phyloP scores from a whole-genome alignment of 2,888 invertebrate genomes.

The Phanerotoma sp. region DNA sequence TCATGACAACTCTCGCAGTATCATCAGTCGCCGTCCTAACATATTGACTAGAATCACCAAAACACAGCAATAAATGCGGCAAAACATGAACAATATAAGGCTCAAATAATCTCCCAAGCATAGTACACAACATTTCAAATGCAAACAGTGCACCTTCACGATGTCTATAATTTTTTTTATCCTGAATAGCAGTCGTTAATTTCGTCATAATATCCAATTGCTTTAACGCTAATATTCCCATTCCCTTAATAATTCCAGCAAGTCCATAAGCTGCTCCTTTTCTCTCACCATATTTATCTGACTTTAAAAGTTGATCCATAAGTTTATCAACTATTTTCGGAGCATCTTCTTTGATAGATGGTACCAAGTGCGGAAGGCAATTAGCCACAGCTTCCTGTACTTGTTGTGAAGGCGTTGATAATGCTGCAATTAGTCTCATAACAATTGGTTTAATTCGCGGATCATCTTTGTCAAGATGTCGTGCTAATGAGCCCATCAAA shows the following conservation, averaged over 20 bases:
- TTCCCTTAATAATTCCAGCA: constrained; percentile 94
- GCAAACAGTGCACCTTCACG: constrained; percentile 96
- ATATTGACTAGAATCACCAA: constrained; percentile 94
- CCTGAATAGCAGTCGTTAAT: constrained; percentile 89
- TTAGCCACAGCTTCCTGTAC: constrained; percentile 98
- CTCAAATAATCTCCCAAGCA: constrained; percentile 95
- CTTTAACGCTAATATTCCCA: constrained; percentile 93
- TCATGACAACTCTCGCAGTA: constrained; percentile 93
- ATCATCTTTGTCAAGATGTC: constrained; percentile 90
- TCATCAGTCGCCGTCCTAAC: constrained; percentile 97
- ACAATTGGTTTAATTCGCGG: constrained; percentile 92
- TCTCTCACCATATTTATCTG: constrained; percentile 89
- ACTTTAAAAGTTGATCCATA: constrained; percentile 82
- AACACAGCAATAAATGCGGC: constrained; percentile 90
- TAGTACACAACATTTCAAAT: constrained; percentile 94
- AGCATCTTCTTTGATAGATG: constrained; percentile 89
- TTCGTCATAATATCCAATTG: constrained; percentile 95
- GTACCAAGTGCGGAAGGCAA: constrained; percentile 91
- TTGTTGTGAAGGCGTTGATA: constrained; percentile 96
- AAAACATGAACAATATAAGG: constrained; percentile 98
- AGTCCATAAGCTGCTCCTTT: constrained; percentile 97
- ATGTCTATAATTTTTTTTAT: constrained; percentile 93
- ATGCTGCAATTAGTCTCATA: constrained; percentile 81
- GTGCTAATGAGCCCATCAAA: constrained; percentile 95
- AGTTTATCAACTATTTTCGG: constrained; percentile 85